Base-by-base conservation (phyloP, 2,888 invertebrate genomes). In the Shargacucullia verbasci region DNA sequence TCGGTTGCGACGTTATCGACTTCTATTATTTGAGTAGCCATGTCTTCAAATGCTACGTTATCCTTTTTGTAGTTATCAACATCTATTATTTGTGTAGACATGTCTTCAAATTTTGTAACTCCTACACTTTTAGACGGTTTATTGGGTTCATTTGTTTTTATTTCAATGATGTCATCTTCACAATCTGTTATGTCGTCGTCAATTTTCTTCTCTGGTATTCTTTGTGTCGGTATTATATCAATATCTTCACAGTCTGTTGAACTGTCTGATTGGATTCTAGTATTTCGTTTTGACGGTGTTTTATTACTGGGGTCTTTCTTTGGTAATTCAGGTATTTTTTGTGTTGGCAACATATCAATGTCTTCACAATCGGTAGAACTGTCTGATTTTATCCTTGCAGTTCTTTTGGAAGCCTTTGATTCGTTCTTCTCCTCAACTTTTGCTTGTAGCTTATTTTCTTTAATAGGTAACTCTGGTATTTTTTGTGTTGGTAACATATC, bases 341-440 rank as follows among this genome's bases (percentile, higher is more conserved):
- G 88, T 12, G 85, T 84, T 5, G 80, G 76, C 34, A 78, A 65
- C 27, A 86, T 73, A 47, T 80, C 75, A 47, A 85, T 64, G 67
- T 88, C 88, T 69, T 89, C 87, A 71, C 85, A 84, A 64, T 88
- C 87, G 29, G 82, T 85, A 27, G 84, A 84, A 69, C 76, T 81
- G 50, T 82, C 81, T 43, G 84, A 84, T 50, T 73, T 57, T 20
- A 74, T 33, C 15, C 74, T 63, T 12, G 40, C 60, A 29, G 27
- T 57, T 59, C 60, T 67, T 38, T 69, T 73, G 38, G 43, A 57
- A 27, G 25, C 11, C 25, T 49, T 35, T 10, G 35, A 7, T 1
- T 20, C 10, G 1, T n/a, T 35, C 33, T 31, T 20, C 2, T 6
- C 14, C n/a, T 31, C 7, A 33, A 12, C 2, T 11, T 65, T 47